These are phyloP conservation scores for Sanderia malayensis DNA, from an alignment of 30 jellyfish, hydroid and myxozoan species.

Conservation along the genomic window DNA sequence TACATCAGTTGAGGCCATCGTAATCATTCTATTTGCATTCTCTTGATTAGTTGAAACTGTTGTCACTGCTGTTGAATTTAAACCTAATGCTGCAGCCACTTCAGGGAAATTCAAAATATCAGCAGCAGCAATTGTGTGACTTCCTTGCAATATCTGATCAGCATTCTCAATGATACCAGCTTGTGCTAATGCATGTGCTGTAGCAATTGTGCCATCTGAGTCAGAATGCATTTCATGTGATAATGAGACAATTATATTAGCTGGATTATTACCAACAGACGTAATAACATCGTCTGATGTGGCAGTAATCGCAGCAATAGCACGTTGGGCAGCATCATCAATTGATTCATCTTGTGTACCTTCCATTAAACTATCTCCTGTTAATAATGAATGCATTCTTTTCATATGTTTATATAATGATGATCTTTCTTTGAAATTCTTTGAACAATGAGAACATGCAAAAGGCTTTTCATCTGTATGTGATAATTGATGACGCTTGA, in stretches of 20 bases:
- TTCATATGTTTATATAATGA: conserved; percentile 89
- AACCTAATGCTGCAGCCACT: conserved; percentile 97
- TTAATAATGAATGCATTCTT: conserved; percentile 77
- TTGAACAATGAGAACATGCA: conserved; percentile 86
- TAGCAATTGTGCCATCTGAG: conserved; percentile 62
- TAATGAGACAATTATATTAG: conserved; percentile 75
- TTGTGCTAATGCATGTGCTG: conserved; percentile 91
- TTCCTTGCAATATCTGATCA: conserved; percentile 64
- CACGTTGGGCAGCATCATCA: conserved; percentile 65
- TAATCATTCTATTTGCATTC: too few relatives aligned
- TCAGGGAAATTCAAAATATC: conserved; percentile 95
- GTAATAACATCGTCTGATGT: conserved; percentile 51
- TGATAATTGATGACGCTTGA: conserved; percentile 90
- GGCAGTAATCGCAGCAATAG: conserved; percentile 52
- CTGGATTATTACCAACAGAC: conserved; percentile 5
- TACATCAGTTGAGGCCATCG: too few relatives aligned
- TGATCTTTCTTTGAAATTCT: conserved; percentile 91
- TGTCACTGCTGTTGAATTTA: conserved; percentile 75
- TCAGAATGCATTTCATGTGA: conserved; percentile 63
- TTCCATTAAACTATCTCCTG: conserved; percentile 56
- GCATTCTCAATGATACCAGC: conserved; percentile 86
- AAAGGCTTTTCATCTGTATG: conserved; percentile 97
- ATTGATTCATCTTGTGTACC: conserved; percentile 74
- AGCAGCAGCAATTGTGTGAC: conserved; percentile 96
- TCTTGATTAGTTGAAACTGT: too few relatives aligned